Base-by-base conservation (phyloP, 2,113 vertebrate species). In the Menidia beryllina region DNA sequence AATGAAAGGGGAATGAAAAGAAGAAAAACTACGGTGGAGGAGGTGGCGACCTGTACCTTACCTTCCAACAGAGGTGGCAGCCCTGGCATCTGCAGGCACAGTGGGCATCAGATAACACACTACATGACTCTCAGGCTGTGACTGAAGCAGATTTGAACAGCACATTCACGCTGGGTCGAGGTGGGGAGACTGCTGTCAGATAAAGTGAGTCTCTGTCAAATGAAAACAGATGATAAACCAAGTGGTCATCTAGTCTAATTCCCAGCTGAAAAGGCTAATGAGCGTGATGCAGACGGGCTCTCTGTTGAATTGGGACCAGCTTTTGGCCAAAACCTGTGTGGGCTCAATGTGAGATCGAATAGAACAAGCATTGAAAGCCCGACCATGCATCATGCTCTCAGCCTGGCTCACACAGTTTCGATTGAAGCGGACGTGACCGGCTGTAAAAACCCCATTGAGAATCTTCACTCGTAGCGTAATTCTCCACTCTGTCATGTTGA, bases 51-150 rank as follows among this genome's bases (percentile, higher is more conserved):
- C 86, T 72, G 59, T 68, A 69, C 63, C 45, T 72, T 64, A 39
- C 67, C 75, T 70, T 69, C 69, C 81, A 81, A 75, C 84, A 61
- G 75, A 80, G 84, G 78, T 70, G 71, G 81, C 74, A 41, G 51
- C 66, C 77, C 75, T 75, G 84, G 81, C 86, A 91, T 89, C 84
- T 88, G 87, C 84, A 77, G 74, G 43, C 84, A 41, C 86, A 84
- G 89, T 79, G 36, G 82, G 75, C 72, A 73, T 86, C 82, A 64
- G 80, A 77, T 74, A 82, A 82, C 77, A 80, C 67, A 83, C 69
- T 11, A 71, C 86, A 81, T 75, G 54, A 86, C 76, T 84, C 39
- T 13, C 57, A 61, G 80, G 51, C 81, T 54, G 70, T 58, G 86
- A 75, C 87, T 69, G 79, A 77, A 72, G 85, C 36, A 49, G 81